A percentile compares a stretch with the other conserved stretches of the same genome.
phyloP scores from a whole-genome alignment of 1,140 invertebrate genomes.

The Sweltsa coloradensis region DNA sequence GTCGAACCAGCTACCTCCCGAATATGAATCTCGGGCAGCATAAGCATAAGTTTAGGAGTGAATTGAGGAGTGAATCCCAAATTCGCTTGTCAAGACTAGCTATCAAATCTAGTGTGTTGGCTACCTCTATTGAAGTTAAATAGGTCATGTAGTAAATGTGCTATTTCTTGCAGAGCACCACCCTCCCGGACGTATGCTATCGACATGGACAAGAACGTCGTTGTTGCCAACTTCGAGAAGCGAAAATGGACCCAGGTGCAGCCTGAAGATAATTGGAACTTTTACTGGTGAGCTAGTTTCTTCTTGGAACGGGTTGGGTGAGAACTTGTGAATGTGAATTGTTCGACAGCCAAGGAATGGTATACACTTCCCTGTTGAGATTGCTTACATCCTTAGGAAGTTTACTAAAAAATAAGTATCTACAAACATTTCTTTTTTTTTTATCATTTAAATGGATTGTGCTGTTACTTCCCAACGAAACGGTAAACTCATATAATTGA shows the following conservation, averaged over 20 bases:
- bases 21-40: too few species aligned
- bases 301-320: neutral
- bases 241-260: constrained; percentile 82
- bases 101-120: too few species aligned
- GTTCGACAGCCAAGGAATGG: neutral
- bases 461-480: too few species aligned
- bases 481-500: too few species aligned
- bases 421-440: neutral
- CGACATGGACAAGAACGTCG: constrained; percentile 90
- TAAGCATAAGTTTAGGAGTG: too few species aligned
- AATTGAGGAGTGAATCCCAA: too few species aligned
- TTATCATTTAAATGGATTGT: neutral
- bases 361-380: too few species aligned
- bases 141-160: too few species aligned
- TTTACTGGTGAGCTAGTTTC: constrained; percentile 63
- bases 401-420: neutral
- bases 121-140: too few species aligned
- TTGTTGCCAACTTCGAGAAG: constrained; percentile 87
- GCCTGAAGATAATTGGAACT: constrained; percentile 92
- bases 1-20: too few species aligned
- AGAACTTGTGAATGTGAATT: neutral
- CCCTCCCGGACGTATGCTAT: constrained; percentile 85
- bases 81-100: too few species aligned
- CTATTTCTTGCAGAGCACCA: too few species aligned
- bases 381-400: neutral